Evolutionary conservation across 2,797 vertebrate genomes (phyloP).

Genomic region (Enteromius afrohamiltoni): DNA sequence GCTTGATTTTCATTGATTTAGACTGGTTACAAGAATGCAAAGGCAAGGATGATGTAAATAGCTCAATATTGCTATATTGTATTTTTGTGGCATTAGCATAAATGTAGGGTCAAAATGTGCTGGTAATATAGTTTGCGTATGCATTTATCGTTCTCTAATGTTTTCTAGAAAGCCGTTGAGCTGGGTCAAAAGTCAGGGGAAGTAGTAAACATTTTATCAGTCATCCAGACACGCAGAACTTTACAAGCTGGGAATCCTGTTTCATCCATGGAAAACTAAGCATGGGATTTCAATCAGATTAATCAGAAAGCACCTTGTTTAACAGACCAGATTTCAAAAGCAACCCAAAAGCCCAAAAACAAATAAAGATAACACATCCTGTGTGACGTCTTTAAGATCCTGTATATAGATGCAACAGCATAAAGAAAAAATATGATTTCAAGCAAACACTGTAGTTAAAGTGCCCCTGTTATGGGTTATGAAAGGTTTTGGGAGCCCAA

Average conservation of each 20-base stretch:
- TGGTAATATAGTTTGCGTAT: neutral
- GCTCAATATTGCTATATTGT: neutral
- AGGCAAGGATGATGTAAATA: neutral
- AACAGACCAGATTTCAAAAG: conserved; percentile 5
- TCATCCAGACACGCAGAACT: conserved; percentile 54
- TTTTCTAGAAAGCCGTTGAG: conserved; percentile 56
- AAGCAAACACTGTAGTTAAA: no score
- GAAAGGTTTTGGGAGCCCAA: no score
- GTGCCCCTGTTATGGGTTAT: no score
- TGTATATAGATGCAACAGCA: neutral
- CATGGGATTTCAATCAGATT: conserved; percentile 24
- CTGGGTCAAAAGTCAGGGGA: conserved; percentile 71
- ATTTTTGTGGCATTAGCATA: neutral
- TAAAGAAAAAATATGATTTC: neutral
- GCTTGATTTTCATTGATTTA: neutral
- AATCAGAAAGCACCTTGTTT: conserved; percentile 5
- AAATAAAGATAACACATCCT: neutral
- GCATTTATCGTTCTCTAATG: neutral
- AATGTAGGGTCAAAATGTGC: neutral
- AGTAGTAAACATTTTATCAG: conserved; percentile 69
- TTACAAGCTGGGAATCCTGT: conserved; percentile 7
- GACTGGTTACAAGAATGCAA: neutral
- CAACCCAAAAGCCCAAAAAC: conserved; percentile 21
- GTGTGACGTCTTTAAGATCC: neutral
- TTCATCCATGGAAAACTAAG: conserved; percentile 6